Conservation (phyloP, 2,888 invertebrate genomes). For the Serrognathus titanus region DNA sequence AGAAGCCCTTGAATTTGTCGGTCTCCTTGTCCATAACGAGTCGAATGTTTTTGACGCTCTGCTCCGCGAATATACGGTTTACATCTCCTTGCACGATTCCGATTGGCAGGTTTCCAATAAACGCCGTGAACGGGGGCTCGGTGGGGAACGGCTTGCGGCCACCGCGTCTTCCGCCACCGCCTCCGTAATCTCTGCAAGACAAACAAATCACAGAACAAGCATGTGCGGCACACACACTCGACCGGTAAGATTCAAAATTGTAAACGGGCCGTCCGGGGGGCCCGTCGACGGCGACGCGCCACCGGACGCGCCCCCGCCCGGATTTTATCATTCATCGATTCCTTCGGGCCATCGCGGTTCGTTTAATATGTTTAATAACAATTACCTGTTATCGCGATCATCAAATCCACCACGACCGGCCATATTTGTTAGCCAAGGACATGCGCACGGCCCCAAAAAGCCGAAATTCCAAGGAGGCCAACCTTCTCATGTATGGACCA, state of each 20-base stretch:
- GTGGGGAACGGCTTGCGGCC: conserved; percentile 76
- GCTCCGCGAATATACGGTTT: conserved; percentile 71
- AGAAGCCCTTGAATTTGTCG: conserved; percentile 94
- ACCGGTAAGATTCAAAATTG: conserved; percentile 7
- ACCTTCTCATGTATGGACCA: conserved; percentile 34
- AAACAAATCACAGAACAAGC: conserved; percentile 15
- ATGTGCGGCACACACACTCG: conserved; percentile 19
- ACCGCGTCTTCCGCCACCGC: conserved; percentile 60
- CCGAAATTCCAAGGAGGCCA: conserved; percentile 32
- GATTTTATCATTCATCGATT: neutral
- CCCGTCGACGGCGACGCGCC: neutral
- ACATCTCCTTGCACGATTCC: conserved; percentile 92
- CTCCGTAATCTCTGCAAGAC: conserved; percentile 52
- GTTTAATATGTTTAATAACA: neutral
- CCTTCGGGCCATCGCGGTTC: too few relatives aligned
- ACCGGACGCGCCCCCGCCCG: neutral
- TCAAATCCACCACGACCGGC: conserved; percentile 85
- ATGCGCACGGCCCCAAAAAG: conserved; percentile 36
- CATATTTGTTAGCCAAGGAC: conserved; percentile 64
- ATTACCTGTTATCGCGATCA: conserved; percentile 74
- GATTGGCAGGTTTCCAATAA: conserved; percentile 88
- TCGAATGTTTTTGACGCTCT: conserved; percentile 78
- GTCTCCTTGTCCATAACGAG: conserved; percentile 93
- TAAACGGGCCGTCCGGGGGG: neutral
- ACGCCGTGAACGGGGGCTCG: conserved; percentile 90